A percentile compares a stretch with the other conserved stretches of the same genome.
phyloP scores from a whole-genome alignment of 2,888 invertebrate genomes.

The Timema cristinae region DNA sequence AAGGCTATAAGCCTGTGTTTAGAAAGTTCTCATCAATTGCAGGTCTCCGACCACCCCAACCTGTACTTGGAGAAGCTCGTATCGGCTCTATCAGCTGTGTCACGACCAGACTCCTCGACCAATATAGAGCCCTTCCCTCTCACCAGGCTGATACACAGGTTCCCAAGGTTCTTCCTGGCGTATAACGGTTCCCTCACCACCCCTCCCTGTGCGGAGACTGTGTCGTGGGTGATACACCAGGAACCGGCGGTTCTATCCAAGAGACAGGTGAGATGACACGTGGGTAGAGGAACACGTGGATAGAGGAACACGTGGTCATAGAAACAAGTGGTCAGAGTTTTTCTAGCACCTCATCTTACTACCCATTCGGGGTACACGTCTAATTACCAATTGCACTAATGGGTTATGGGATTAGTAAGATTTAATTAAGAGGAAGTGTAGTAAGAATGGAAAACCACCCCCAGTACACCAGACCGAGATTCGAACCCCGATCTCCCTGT shows the following conservation, averaged over 20 bases:
- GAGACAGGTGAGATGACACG: constrained; percentile 50
- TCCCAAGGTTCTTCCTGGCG: constrained; percentile 58
- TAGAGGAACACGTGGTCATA: neutral
- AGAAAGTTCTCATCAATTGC: no score
- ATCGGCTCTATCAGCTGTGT: constrained; percentile 51
- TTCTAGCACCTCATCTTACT: no score
- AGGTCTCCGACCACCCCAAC: constrained; percentile 19
- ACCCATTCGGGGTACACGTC: no score
- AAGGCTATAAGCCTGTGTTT: neutral
- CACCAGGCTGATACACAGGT: constrained; percentile 51
- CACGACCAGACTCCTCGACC: constrained; percentile 49
- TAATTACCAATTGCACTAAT: no score
- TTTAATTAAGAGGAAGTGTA: no score
- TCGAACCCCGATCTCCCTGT: no score
- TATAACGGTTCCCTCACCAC: constrained; percentile 59
- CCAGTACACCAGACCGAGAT: no score
- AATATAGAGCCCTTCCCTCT: constrained; percentile 52
- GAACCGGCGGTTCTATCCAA: constrained; percentile 53
- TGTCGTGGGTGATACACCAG: constrained; percentile 61
- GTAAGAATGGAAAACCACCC: no score
- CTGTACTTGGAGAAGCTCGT: constrained; percentile 43
- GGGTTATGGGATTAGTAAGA: no score
- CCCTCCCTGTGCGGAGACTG: constrained; percentile 45
- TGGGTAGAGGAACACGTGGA: neutral
- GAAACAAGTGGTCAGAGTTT: no score